Conservation (phyloP, 53 echinoderm and acorn worm genomes). For the Pentamera pediparva region DNA sequence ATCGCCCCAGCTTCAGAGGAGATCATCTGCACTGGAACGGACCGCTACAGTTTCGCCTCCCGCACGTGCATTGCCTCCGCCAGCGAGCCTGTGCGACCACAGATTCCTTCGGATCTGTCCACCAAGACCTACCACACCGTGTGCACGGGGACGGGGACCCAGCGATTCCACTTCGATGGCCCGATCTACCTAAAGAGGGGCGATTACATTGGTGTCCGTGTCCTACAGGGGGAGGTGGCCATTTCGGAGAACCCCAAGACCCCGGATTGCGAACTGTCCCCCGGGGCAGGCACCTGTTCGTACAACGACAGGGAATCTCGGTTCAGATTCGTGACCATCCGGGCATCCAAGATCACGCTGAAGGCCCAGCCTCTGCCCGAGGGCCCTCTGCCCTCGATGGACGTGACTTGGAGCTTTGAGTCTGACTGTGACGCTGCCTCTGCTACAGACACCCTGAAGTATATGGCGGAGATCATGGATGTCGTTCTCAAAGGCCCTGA, state of each 20-base stretch:
- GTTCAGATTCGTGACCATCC: not conserved
- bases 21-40: not conserved
- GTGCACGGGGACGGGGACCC: not conserved
- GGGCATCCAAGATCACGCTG: slow-evolving; percentile 16
- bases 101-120: not conserved
- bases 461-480: not conserved
- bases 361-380: not conserved
- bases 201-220: slow-evolving; percentile 1
- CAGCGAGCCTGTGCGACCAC: not conserved
- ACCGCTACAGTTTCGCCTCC: slow-evolving; percentile 8
- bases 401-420: not conserved
- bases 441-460: not conserved
- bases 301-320: not conserved
- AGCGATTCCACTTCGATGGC: not conserved
- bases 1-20: not conserved
- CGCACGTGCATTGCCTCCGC: not conserved
- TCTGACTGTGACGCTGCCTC: not conserved
- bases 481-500: not conserved
- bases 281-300: not conserved
- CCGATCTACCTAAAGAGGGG: slow-evolving; percentile 2
- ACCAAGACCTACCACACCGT: not conserved
- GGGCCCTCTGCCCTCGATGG: not conserved
- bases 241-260: not conserved
- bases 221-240: not conserved
- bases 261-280: not conserved